phyloP scores from a whole-genome alignment of 2,113 vertebrate species.

The Rissa tridactyla region DNA sequence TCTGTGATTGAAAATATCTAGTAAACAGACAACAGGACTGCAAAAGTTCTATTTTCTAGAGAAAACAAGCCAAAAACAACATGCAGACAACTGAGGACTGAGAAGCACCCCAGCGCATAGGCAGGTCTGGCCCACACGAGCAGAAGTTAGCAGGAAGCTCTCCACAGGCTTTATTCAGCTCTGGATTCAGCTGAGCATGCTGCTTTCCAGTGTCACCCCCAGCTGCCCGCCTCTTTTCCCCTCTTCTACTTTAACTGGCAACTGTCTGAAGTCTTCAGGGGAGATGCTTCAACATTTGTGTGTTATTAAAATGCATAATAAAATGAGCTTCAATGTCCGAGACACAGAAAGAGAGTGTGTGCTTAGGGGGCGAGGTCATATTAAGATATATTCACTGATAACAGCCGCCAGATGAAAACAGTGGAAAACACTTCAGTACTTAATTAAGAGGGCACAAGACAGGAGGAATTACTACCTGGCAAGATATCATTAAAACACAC shows the following conservation, averaged over 20 bases:
- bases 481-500: neutral
- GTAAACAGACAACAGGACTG: neutral
- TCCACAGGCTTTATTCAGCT: neutral
- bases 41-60: neutral
- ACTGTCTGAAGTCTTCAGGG: neutral
- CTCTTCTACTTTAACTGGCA: neutral
- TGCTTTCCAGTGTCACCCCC: neutral
- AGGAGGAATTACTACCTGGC: neutral
- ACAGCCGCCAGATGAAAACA: neutral
- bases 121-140: neutral
- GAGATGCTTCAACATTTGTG: neutral
- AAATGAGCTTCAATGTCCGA: neutral
- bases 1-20: neutral
- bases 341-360: neutral
- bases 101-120: neutral
- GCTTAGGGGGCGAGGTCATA: rapidly evolving
- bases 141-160: neutral
- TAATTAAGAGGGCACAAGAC: neutral
- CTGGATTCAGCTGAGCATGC: rapidly evolving
- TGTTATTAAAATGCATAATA: neutral
- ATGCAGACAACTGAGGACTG: neutral
- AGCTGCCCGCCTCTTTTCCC: neutral
- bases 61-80: neutral
- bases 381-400: neutral
- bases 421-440: neutral